Evolutionary conservation across 2,113 vertebrate genomes (phyloP).

Genomic region (Burhinus oedicnemus): DNA sequence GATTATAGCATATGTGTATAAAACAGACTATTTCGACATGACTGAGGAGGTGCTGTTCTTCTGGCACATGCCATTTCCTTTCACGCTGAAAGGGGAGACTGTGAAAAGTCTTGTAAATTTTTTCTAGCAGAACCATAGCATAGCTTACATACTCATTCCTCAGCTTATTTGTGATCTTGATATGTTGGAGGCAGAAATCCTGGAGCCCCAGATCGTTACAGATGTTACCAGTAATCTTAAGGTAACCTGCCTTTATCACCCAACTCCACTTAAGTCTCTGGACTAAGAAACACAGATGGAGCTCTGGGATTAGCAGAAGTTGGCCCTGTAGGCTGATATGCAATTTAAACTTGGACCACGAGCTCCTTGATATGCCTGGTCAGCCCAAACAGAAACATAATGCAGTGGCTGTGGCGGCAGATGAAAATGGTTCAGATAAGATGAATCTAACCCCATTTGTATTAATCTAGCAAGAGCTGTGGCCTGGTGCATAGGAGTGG

Average conservation of each 20-base stretch:
- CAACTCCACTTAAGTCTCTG: background rate
- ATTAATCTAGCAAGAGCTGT: background rate
- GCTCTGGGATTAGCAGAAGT: background rate
- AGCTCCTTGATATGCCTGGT: background rate
- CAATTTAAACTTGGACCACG: background rate
- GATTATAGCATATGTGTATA: background rate
- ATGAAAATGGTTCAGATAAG: background rate
- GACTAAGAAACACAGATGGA: background rate
- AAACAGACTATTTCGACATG: background rate
- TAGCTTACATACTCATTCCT: background rate
- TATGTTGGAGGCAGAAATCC: background rate
- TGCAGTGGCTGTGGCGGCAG: background rate
- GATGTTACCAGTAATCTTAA: background rate
- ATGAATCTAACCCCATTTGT: background rate
- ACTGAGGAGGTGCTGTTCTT: background rate
- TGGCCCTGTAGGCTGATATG: background rate
- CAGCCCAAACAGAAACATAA: background rate
- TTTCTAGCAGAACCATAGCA: background rate
- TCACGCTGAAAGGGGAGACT: background rate
- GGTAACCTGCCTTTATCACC: accelerated
- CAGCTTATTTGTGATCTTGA: background rate
- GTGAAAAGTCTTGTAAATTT: background rate
- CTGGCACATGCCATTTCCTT: background rate
- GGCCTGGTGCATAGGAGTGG: background rate
- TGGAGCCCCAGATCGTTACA: background rate